Conservation (phyloP, 2,113 vertebrate species). For the Epinephelus fuscoguttatus region DNA sequence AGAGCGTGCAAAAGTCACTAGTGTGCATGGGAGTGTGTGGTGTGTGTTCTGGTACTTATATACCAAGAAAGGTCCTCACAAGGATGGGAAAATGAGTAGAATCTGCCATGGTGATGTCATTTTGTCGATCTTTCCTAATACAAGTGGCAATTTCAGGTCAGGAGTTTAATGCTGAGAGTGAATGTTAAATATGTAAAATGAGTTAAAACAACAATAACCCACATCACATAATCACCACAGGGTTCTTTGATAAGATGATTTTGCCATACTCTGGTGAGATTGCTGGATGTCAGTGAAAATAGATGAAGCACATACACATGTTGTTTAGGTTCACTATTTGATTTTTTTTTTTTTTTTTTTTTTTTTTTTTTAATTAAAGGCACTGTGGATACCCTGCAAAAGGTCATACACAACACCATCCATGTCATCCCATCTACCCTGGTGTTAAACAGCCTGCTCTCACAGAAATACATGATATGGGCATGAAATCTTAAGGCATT, state of each 20-base stretch:
- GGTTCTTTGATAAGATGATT: neutral
- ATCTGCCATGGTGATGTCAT: neutral
- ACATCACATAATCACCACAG: too few species aligned
- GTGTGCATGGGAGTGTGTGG: neutral
- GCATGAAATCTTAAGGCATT: too few species aligned
- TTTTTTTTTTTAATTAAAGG: too few species aligned
- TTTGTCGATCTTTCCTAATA: neutral
- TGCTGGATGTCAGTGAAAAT: neutral
- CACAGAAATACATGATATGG: too few species aligned
- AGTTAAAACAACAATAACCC: neutral
- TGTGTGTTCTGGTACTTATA: neutral
- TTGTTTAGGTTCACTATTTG: too few species aligned
- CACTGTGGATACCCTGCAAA: too few species aligned
- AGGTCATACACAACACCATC: too few species aligned
- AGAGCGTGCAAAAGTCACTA: constrained; percentile 46
- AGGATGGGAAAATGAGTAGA: neutral
- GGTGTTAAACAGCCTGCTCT: too few species aligned
- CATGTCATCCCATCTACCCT: too few species aligned
- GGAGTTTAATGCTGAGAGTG: neutral
- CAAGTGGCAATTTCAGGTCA: neutral
- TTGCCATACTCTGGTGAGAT: neutral
- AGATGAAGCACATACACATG: too few species aligned
- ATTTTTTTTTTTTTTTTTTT: too few species aligned
- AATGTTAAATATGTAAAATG: too few species aligned
- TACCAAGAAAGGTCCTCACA: neutral